Evolutionary conservation across 2,888 invertebrate genomes (phyloP).

Genomic region (Acholoe squamosa): DNA sequence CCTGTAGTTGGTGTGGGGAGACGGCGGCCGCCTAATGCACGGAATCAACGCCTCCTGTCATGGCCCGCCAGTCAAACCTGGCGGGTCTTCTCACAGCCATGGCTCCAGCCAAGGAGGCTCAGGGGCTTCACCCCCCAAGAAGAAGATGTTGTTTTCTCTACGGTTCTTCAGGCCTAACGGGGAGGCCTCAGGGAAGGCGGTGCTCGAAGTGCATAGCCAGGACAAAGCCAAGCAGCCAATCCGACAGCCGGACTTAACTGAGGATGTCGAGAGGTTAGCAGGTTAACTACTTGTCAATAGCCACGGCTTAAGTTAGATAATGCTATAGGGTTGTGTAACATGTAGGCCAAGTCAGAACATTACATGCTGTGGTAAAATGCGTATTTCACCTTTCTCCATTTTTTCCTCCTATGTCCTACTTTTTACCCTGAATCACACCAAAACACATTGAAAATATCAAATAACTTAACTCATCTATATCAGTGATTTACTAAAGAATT

Average conservation of each 20-base stretch:
- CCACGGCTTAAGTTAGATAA: not conserved
- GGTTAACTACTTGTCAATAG: constrained; percentile 19
- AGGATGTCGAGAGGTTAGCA: constrained; percentile 42
- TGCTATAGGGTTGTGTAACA: not conserved
- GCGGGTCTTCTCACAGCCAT: constrained; percentile 45
- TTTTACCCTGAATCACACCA: no score
- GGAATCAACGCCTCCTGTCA: constrained; percentile 41
- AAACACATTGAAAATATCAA: no score
- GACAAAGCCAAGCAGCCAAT: not conserved
- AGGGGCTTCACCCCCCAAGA: not conserved
- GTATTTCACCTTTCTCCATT: no score
- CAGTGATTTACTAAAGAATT: no score
- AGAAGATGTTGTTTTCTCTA: constrained; percentile 51
- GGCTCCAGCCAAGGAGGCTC: not conserved
- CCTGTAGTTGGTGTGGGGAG: not conserved
- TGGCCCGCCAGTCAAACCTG: constrained; percentile 54
- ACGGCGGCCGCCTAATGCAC: constrained; percentile 15
- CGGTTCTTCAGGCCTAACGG: constrained; percentile 46
- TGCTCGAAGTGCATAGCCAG: constrained; percentile 20
- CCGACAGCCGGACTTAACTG: not conserved
- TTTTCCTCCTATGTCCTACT: no score
- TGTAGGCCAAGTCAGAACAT: no score
- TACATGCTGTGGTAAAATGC: no score
- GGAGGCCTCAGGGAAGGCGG: constrained; percentile 41
- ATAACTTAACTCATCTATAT: no score